Percentiles rank a stretch among this genome's conserved stretches.
Conservation (phyloP, 2,113 vertebrate species). For the Hypanus sabinus region DNA sequence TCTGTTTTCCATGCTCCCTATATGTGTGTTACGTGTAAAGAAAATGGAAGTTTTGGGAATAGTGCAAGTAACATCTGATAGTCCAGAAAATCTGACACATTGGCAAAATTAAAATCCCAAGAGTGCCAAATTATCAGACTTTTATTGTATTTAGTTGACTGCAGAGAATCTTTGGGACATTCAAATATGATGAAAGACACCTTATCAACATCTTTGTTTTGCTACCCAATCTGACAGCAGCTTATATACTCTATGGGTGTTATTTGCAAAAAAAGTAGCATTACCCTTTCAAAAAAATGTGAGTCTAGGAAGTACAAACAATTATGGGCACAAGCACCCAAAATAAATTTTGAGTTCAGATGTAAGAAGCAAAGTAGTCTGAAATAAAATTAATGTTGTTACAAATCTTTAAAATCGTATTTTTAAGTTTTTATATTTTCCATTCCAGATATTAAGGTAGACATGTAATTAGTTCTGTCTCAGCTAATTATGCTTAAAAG, state of each 20-base stretch:
- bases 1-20: too few species aligned
- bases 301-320: background rate
- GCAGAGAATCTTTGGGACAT: background rate
- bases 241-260: background rate
- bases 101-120: too few species aligned
- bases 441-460: background rate
- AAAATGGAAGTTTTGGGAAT: too few species aligned
- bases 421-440: background rate
- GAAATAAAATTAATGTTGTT: background rate
- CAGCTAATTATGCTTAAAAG: background rate
- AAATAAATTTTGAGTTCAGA: background rate
- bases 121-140: background rate
- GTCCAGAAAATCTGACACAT: too few species aligned
- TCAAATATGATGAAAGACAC: background rate
- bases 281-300: background rate
- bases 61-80: too few species aligned
- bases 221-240: background rate
- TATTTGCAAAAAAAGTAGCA: background rate
- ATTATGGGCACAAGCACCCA: background rate
- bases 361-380: background rate
- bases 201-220: background rate
- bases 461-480: background rate
- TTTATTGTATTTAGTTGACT: background rate
- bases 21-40: too few species aligned
- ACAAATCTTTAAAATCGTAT: background rate